phyloP scores from a whole-genome alignment of 1,140 invertebrate species.

The Bombus polaris region DNA sequence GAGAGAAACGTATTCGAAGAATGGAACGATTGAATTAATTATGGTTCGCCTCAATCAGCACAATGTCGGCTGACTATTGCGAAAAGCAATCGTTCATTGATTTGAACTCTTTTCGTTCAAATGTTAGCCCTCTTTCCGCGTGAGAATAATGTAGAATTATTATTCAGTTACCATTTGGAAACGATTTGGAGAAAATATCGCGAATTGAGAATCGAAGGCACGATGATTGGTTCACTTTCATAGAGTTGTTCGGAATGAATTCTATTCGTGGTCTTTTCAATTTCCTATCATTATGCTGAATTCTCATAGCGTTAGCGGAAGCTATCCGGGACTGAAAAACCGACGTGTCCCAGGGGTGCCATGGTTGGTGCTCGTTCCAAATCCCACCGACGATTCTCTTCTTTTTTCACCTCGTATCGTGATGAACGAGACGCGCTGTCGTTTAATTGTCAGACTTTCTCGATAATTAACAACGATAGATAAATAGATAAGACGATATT shows the following conservation, averaged over 20 bases:
- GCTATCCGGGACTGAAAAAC: neutral
- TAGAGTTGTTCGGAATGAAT: neutral
- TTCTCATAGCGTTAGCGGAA: neutral
- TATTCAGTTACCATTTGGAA: no score
- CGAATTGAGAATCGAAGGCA: neutral
- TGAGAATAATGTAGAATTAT: no score
- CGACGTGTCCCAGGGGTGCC: neutral
- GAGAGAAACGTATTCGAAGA: constrained; percentile 43
- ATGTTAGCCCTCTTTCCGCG: no score
- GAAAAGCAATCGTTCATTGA: neutral
- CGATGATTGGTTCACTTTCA: neutral
- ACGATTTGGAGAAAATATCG: neutral
- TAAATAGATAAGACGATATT: no score
- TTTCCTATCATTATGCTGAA: neutral
- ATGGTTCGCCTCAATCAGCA: constrained; percentile 8
- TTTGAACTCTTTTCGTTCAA: neutral
- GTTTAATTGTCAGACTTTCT: constrained; percentile 16
- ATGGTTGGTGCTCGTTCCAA: neutral
- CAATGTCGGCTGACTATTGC: neutral
- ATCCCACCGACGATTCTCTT: neutral
- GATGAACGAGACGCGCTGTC: neutral
- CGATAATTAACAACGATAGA: constrained; percentile 11
- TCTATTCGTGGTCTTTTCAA: neutral
- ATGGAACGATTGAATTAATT: constrained; percentile 25
- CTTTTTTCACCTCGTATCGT: neutral